Conservation (phyloP, 2,888 invertebrate genomes). For the Lottia gigantea region DNA sequence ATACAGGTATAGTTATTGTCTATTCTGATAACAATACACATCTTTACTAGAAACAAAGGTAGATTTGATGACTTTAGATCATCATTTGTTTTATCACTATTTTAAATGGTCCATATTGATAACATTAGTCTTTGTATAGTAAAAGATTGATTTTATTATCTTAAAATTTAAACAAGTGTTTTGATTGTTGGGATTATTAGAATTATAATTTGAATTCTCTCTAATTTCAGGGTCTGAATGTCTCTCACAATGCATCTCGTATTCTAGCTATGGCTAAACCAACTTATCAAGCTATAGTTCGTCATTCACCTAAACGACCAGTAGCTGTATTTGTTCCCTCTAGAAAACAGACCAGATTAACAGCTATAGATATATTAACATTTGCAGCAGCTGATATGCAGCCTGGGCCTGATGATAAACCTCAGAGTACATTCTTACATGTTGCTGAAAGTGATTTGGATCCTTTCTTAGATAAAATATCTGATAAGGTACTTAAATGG, state of each 20-base stretch:
- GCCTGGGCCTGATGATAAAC: conserved; percentile 82
- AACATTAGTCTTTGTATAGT: no score
- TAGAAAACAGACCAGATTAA: conserved; percentile 88
- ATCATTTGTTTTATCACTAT: no score
- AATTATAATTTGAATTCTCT: neutral
- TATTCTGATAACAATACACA: no score
- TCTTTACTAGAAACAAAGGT: no score
- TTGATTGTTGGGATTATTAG: neutral
- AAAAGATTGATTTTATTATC: no score
- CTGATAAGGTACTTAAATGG: conserved; percentile 78
- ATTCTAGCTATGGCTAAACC: conserved; percentile 98
- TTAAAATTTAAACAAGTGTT: no score
- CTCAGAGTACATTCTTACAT: conserved; percentile 88
- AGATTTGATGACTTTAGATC: no score
- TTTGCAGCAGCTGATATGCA: conserved; percentile 91
- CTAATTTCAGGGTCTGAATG: conserved; percentile 85
- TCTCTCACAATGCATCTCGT: conserved; percentile 95
- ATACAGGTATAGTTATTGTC: conserved; percentile 73
- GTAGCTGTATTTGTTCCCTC: conserved; percentile 72
- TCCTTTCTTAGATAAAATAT: conserved; percentile 87
- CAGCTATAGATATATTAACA: conserved; percentile 94
- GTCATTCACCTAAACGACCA: conserved; percentile 69
- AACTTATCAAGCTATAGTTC: conserved; percentile 89
- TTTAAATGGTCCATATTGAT: no score
- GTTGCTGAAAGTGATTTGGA: conserved; percentile 82